A percentile compares a stretch with the other conserved stretches of the same genome.
These are phyloP conservation scores for Poeciliopsis presidionis DNA, from an alignment of 2,797 vertebrate species.

Conservation along the genomic window DNA sequence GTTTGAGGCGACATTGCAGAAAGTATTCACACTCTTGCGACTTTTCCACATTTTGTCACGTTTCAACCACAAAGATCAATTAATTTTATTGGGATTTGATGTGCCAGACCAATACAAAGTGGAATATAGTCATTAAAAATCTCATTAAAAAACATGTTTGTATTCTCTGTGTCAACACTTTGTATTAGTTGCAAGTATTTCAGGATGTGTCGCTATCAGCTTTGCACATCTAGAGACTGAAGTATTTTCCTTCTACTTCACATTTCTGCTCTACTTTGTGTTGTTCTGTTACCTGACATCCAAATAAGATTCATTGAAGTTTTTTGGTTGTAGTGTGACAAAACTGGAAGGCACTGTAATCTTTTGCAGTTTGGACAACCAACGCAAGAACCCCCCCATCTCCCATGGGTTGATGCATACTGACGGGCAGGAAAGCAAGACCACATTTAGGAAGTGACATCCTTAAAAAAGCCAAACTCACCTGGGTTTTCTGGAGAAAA, in stretches of 20 bases:
- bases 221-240: no score
- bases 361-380: conserved; percentile 33
- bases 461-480: conserved; percentile 68
- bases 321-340: background rate
- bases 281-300: background rate
- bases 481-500: conserved; percentile 89
- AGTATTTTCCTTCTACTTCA: background rate
- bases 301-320: background rate
- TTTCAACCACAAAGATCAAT: background rate
- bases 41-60: background rate
- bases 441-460: conserved; percentile 61
- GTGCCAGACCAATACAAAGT: background rate
- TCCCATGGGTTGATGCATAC: conserved; percentile 60
- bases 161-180: background rate
- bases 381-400: conserved; percentile 51
- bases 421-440: conserved; percentile 71
- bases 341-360: background rate
- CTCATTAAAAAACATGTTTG: background rate
- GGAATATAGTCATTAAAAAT: background rate
- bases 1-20: conserved; percentile 9
- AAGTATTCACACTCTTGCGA: background rate
- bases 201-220: no score
- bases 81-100: background rate
- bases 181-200: background rate
- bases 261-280: background rate